Base-by-base conservation (phyloP, 1,140 invertebrate species). In the Pararge aegeria region DNA sequence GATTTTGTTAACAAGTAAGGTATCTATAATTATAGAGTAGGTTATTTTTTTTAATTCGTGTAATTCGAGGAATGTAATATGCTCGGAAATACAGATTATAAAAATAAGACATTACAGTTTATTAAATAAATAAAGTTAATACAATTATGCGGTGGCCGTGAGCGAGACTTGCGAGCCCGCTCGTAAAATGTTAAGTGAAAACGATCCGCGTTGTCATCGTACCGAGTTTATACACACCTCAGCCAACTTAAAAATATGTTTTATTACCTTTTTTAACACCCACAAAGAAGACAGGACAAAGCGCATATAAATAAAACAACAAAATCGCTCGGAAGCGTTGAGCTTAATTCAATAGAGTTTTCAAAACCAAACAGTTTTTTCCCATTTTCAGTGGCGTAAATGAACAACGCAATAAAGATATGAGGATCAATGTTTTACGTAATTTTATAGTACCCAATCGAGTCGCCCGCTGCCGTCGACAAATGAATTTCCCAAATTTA, bases 401-500 rank as follows among this genome's bases (percentile, higher is more conserved):
- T 57, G 40, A 63, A 63, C 40, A 49, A 52, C 37, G 38, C 55
- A 56, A 24, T 64, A 64, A 66, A 64, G 44, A 66, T 57, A 66
- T 61, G 64, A 68, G 51, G 66, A 83, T 81, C 78, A 76, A 78
- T 83, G 80, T 86, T 72, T 80, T 67, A 77, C 69, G 71, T 80
- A 78, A 83, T 83, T 75, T 84, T 77, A 78, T 78, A 76, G 74
- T 79, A 76, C 68, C 68, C 77, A 81, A 89, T 87, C 71, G 75
- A 73, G 67, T 53, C 49, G 70, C 61, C 63, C 52, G 71, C 75
- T 69, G 75, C 78, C 65, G 71, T 76, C 73, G 73, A 80, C 76
- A 70, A 77, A 83, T 79, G 77, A 80, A 80, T 87, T 80, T 71
- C 86, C 73, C 75, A 83, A 71, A 83, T 82, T 70, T 79, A 80